Evolutionary conservation across 2,888 invertebrate genomes (phyloP).

Genomic region (Chydorus sphaericus): DNA sequence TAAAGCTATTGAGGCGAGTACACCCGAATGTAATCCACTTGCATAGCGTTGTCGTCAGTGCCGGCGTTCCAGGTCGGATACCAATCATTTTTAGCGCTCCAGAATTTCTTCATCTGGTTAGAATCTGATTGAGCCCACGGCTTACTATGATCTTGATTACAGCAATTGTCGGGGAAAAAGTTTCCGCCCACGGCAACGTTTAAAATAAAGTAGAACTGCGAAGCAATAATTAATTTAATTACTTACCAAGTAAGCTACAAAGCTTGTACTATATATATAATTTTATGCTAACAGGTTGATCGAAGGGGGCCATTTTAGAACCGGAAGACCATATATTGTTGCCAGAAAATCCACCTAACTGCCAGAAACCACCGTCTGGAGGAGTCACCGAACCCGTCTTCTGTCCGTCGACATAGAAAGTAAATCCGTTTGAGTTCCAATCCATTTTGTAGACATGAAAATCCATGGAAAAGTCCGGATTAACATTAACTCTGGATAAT

Average conservation of each 20-base stretch:
- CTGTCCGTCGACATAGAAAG: slow-evolving; percentile 11
- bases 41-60: slow-evolving; percentile 13
- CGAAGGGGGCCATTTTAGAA: slow-evolving; percentile 16
- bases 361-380: slow-evolving; percentile 17
- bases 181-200: slow-evolving; percentile 31
- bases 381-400: slow-evolving; percentile 12
- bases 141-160: slow-evolving; percentile 18
- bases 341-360: slow-evolving; percentile 14
- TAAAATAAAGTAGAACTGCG: slow-evolving; percentile 28
- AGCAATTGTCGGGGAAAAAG: slow-evolving; percentile 23
- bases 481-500: neutral
- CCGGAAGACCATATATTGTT: slow-evolving; percentile 14
- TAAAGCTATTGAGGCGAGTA: no score
- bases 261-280: no score
- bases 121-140: slow-evolving; percentile 19
- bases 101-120: slow-evolving; percentile 13
- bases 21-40: slow-evolving; percentile 15
- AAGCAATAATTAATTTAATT: neutral
- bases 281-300: slow-evolving; percentile 16
- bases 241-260: no score
- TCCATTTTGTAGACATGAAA: slow-evolving; percentile 27
- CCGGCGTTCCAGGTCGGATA: slow-evolving; percentile 14
- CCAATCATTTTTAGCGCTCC: slow-evolving; percentile 11
- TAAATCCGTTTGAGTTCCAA: slow-evolving; percentile 22
- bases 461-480: slow-evolving; percentile 14